phyloP scores from a whole-genome alignment of 1,140 invertebrate species.

The Cephus cinctus region DNA sequence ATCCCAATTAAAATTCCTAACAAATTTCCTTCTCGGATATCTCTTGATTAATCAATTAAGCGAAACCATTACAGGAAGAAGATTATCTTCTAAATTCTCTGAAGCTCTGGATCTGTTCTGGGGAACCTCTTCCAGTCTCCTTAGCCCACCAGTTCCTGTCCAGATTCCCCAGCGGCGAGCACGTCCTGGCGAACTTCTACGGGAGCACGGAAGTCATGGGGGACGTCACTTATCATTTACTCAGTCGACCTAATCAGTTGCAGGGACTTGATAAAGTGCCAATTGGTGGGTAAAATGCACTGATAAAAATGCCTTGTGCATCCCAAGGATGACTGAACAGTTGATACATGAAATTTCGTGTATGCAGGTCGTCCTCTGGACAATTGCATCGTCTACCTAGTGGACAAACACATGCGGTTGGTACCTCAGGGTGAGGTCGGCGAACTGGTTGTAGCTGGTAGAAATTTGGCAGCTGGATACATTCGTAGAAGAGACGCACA shows the following conservation, averaged over 20 bases:
- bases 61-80: conserved; percentile 43
- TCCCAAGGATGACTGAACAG: background rate
- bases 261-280: conserved; percentile 69
- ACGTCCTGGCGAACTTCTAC: conserved; percentile 80
- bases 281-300: conserved; percentile 71
- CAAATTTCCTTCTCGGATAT: too few species aligned
- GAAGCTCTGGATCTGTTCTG: conserved; percentile 80
- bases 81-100: conserved; percentile 57
- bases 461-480: conserved; percentile 77
- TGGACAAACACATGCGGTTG: conserved; percentile 69
- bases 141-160: conserved; percentile 73
- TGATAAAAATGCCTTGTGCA: too few species aligned
- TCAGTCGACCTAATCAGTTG: conserved; percentile 58
- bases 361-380: conserved; percentile 67
- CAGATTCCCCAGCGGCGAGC: conserved; percentile 61
- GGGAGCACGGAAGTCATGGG: conserved; percentile 88
- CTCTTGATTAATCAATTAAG: too few species aligned
- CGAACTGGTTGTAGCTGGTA: conserved; percentile 76
- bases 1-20: too few species aligned
- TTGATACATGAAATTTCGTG: background rate
- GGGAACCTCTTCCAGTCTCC: conserved; percentile 69
- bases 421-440: conserved; percentile 71
- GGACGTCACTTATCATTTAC: conserved; percentile 71
- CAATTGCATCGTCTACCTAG: conserved; percentile 77
- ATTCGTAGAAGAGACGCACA: conserved; percentile 70